Conservation (phyloP, 2,888 invertebrate species). For the Pheosia gnoma region DNA sequence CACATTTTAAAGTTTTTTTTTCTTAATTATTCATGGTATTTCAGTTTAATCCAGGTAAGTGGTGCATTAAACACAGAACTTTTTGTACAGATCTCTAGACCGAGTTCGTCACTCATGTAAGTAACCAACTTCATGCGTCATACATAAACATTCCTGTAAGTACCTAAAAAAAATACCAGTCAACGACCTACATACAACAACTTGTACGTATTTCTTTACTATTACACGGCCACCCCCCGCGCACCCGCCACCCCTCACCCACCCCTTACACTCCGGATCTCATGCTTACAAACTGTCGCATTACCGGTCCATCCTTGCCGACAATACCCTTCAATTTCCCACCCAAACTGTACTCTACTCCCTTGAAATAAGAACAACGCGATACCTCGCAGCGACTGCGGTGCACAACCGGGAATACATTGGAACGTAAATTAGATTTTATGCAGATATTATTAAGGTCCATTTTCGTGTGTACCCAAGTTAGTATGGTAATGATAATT, state of each 20-base stretch:
- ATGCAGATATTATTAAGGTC: slow-evolving; percentile 45
- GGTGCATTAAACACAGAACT: too few relatives aligned
- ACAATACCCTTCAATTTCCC: slow-evolving; percentile 56
- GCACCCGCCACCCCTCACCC: slow-evolving; percentile 35
- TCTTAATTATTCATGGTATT: too few relatives aligned
- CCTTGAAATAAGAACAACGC: slow-evolving; percentile 36
- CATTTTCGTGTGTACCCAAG: slow-evolving; percentile 46
- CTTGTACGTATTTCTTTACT: slow-evolving; percentile 78
- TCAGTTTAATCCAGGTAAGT: too few relatives aligned
- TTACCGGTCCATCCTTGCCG: slow-evolving; percentile 75
- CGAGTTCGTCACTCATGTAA: background rate
- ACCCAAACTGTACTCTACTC: slow-evolving; percentile 54
- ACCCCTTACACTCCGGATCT: slow-evolving; percentile 66
- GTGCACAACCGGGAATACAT: slow-evolving; percentile 33
- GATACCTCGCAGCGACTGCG: slow-evolving; percentile 45
- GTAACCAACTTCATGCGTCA: background rate
- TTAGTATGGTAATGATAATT: slow-evolving; percentile 69
- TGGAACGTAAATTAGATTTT: slow-evolving; percentile 55
- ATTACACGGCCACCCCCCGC: slow-evolving; percentile 48
- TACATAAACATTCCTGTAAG: slow-evolving; percentile 11
- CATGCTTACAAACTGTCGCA: slow-evolving; percentile 84
- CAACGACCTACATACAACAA: slow-evolving; percentile 64
- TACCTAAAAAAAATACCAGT: slow-evolving; percentile 56
- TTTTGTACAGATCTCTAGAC: too few relatives aligned
- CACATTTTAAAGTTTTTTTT: too few relatives aligned